Percentiles rank a stretch among this genome's conserved stretches.
phyloP scores from a whole-genome alignment of 2,797 vertebrate species.

The Chelon auratus region DNA sequence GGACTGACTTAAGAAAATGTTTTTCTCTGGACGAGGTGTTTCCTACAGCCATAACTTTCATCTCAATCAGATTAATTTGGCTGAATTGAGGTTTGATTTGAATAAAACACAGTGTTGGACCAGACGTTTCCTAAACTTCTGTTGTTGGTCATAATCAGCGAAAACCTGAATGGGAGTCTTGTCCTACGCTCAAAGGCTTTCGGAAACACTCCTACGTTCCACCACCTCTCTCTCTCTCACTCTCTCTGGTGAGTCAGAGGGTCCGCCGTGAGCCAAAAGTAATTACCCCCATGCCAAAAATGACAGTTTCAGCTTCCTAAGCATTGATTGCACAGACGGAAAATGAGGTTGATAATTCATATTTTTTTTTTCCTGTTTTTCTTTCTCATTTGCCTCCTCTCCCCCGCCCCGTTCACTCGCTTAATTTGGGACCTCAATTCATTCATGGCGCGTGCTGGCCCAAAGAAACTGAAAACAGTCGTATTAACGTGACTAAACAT shows the following conservation, averaged over 20 bases:
- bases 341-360: constrained; percentile 72
- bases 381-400: constrained; percentile 42
- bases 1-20: constrained; percentile 47
- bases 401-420: constrained; percentile 18
- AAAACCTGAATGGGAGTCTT: constrained; percentile 81
- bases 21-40: constrained; percentile 43
- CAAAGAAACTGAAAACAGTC: constrained; percentile 40
- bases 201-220: constrained; percentile 87
- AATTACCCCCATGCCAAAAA: constrained; percentile 89
- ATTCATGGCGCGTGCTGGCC: constrained; percentile 38
- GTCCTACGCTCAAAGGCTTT: constrained; percentile 72
- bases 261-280: constrained; percentile 85
- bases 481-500: constrained; percentile 33
- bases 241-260: constrained; percentile 88
- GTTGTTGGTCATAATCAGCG: constrained; percentile 70
- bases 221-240: constrained; percentile 80
- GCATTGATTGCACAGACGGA: constrained; percentile 79
- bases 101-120: constrained; percentile 55
- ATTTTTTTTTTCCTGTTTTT: constrained; percentile 25
- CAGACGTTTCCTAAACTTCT: constrained; percentile 50
- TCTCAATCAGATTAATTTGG: constrained; percentile 46
- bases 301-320: constrained; percentile 86
- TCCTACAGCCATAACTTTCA: constrained; percentile 49
- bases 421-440: constrained; percentile 47
- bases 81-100: constrained; percentile 43